phyloP scores from a whole-genome alignment of 2,113 vertebrate species.

The Aleadryas rufinucha region DNA sequence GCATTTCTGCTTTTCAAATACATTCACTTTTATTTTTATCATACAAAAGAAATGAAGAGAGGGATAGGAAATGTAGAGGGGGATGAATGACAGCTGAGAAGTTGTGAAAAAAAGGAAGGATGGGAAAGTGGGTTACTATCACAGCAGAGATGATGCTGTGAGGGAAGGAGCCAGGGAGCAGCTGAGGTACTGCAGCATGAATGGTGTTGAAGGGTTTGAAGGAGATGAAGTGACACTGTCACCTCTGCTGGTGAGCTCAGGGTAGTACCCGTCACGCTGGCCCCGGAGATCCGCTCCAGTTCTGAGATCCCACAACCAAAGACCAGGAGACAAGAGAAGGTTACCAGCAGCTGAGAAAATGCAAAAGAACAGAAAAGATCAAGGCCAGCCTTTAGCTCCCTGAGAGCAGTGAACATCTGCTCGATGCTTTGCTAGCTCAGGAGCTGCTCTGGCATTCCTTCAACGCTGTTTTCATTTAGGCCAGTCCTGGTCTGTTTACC shows the following conservation, averaged over 20 bases:
- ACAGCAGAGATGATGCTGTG: background rate
- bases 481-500: background rate
- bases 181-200: fast-evolving
- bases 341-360: background rate
- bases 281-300: background rate
- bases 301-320: background rate
- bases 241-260: background rate
- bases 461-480: background rate
- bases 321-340: background rate
- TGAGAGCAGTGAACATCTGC: background rate
- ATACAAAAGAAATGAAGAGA: background rate
- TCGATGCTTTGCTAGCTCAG: background rate
- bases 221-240: background rate
- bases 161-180: background rate
- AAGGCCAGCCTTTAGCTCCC: background rate
- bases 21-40: background rate
- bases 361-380: background rate
- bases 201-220: background rate
- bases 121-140: background rate
- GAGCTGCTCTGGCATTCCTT: background rate
- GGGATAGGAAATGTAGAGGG: background rate
- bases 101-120: background rate
- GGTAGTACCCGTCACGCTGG: fast-evolving
- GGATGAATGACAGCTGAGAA: background rate
- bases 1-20: background rate